Evolutionary conservation across 2,888 invertebrate species (phyloP).

Genomic region (Rhogogaster chlorosoma): DNA sequence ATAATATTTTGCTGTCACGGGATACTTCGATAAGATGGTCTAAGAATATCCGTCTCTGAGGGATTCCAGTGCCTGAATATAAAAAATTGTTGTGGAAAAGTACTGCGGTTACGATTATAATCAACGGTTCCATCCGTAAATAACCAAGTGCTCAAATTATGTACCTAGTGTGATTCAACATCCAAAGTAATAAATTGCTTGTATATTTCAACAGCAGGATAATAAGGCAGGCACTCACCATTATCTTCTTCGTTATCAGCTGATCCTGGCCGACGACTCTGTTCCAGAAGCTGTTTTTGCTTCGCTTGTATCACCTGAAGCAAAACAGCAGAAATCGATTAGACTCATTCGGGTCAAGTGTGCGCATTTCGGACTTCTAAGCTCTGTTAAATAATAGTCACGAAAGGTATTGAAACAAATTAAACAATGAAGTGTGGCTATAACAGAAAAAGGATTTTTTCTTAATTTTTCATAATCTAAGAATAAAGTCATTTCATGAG

Average conservation of each 20-base stretch:
- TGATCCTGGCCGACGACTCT: background rate
- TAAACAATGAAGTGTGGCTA: too few relatives aligned
- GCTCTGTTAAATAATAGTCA: too few relatives aligned
- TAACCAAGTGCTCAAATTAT: too few relatives aligned
- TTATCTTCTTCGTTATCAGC: background rate
- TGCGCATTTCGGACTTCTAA: too few relatives aligned
- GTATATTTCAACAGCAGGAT: background rate
- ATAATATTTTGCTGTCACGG: constrained; percentile 78
- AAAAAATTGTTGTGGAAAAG: background rate
- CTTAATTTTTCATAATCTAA: too few relatives aligned
- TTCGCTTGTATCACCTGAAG: background rate
- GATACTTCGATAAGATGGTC: constrained; percentile 78
- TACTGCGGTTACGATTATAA: too few relatives aligned
- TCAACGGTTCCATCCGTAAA: too few relatives aligned
- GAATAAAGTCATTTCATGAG: too few relatives aligned
- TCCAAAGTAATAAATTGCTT: background rate
- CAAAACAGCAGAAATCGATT: too few relatives aligned
- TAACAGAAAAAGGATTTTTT: too few relatives aligned
- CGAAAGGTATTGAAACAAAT: too few relatives aligned
- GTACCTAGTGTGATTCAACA: background rate
- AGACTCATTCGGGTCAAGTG: too few relatives aligned
- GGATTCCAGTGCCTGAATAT: background rate
- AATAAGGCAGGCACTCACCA: background rate
- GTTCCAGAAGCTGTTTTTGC: background rate
- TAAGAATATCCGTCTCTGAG: constrained; percentile 76